Percentiles rank a stretch among this genome's conserved stretches.
Conservation (phyloP, 2,888 invertebrate genomes). For the Mesorhabditis belari region DNA sequence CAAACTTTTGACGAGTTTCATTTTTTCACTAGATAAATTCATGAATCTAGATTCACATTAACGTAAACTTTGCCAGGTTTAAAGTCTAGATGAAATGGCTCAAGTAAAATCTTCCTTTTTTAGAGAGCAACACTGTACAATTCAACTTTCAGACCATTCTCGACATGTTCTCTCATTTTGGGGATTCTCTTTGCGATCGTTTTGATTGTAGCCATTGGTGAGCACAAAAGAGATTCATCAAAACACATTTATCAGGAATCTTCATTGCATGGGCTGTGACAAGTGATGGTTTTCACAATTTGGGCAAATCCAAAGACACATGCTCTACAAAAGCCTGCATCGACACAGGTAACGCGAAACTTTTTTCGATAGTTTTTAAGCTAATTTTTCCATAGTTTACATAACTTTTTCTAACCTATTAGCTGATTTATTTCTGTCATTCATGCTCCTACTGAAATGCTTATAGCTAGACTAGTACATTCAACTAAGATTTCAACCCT, state of each 20-base stretch:
- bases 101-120: too few relatives aligned
- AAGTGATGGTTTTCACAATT: constrained; percentile 24
- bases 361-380: not conserved
- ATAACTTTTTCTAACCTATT: too few relatives aligned
- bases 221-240: not conserved
- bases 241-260: constrained; percentile 5
- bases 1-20: too few relatives aligned
- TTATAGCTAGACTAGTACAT: too few relatives aligned
- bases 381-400: too few relatives aligned
- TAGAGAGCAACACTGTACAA: too few relatives aligned
- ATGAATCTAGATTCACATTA: too few relatives aligned
- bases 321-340: constrained; percentile 31
- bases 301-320: constrained; percentile 21
- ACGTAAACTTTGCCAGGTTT: too few relatives aligned
- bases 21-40: too few relatives aligned
- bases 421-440: too few relatives aligned
- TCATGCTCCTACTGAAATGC: too few relatives aligned
- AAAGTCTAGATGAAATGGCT: too few relatives aligned
- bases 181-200: constrained; percentile 21
- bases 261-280: constrained; percentile 33
- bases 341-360: constrained; percentile 29
- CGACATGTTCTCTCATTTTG: constrained; percentile 22
- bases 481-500: not conserved
- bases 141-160: constrained; percentile 21
- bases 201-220: constrained; percentile 19